Evolutionary conservation across 2,113 vertebrate genomes (phyloP), one percentile per base, ranked within the genome.

Genomic region (Centropus bengalensis): DNA sequence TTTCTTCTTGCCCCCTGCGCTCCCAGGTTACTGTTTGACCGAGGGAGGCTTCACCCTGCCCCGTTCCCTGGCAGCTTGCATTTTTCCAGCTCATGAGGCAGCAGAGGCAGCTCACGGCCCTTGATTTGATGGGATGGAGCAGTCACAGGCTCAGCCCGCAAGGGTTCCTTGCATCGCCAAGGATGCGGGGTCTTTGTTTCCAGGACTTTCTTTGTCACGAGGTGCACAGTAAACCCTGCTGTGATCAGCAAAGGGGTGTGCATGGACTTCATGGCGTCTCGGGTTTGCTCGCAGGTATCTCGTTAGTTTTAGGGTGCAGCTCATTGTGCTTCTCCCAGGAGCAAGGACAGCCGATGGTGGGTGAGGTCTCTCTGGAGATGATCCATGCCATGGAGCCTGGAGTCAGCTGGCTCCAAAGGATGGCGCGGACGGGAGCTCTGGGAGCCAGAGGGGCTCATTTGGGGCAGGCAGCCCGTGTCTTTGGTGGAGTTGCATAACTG

Each of bases 281-380:
- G 28, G 36, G 49, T 17, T 69, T 27, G 13, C 19, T 40, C 51
- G 18, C 30, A 44, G 19, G 12, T 27, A 2, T 7, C 7, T 3
- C 2, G 20, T 14, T 55, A 82, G 7, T 5, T 6, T 27, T 44
- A 28, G 0, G 1, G 73, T 10, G 6, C 9, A 6, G 47, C 4
- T 76, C 58, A 30, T 26, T 30, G 49, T 12, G n/a, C 77, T 62
- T n/a, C 54, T 68, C 32, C 12, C 10, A 11, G 54, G 38, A 44
- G 42, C 0, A 15, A 62, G 63, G 30, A 68, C 64, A 36, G 1
- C 8, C 0, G 0, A 1, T 12, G 66, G 12, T 0, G 2, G 36
- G 20, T 42, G 11, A 40, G 30, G 22, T 44, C 28, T 66, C 15
- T 17, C 49, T n/a, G 58, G 42, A 18, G 33, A 1, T 22, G 27